These are phyloP conservation scores for Siderastrea siderea DNA, from an alignment of 92 coral and sea anemone genomes.

Conservation along the genomic window DNA sequence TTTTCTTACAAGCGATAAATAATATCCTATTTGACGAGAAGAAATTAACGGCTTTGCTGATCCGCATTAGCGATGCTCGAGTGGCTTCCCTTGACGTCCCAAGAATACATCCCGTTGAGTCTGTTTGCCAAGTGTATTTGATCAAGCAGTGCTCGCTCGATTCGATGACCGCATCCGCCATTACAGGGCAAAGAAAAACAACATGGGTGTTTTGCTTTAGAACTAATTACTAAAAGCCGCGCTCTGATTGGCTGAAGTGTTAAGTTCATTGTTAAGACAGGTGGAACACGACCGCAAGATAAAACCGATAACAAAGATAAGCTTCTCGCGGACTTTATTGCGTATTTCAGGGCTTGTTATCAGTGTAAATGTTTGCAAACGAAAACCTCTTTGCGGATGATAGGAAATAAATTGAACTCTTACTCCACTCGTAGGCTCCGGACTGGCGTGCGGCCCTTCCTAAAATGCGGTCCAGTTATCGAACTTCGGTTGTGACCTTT, in stretches of 20 bases:
- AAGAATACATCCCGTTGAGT: conserved; percentile 40
- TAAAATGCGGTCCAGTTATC: conserved; percentile 25
- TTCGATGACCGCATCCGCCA: conserved; percentile 52
- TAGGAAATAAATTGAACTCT: conserved; percentile 65
- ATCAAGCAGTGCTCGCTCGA: conserved; percentile 29
- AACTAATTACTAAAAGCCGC: conserved; percentile 67
- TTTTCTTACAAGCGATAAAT: conserved; percentile 73
- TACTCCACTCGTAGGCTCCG: conserved; percentile 16
- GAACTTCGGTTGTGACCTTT: conserved; percentile 63
- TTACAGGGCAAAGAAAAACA: conserved; percentile 52
- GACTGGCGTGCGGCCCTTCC: conserved; percentile 16
- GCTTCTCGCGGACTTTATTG: conserved; percentile 68
- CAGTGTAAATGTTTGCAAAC: conserved; percentile 78
- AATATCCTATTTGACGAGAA: conserved; percentile 67
- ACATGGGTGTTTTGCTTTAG: conserved; percentile 61
- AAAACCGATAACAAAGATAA: conserved; percentile 72
- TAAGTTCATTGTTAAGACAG: conserved; percentile 77
- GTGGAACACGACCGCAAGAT: conserved; percentile 92
- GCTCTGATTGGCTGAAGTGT: conserved; percentile 65
- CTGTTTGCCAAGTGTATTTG: conserved; percentile 39
- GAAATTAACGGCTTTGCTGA: conserved; percentile 67
- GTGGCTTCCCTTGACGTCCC: conserved; percentile 23
- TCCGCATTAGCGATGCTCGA: conserved; percentile 34
- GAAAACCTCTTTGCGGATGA: conserved; percentile 70
- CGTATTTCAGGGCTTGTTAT: conserved; percentile 66